A percentile compares a stretch with the other conserved stretches of the same genome.
Conservation (phyloP, 2,113 vertebrate genomes). For the Hyperopisus bebe region DNA sequence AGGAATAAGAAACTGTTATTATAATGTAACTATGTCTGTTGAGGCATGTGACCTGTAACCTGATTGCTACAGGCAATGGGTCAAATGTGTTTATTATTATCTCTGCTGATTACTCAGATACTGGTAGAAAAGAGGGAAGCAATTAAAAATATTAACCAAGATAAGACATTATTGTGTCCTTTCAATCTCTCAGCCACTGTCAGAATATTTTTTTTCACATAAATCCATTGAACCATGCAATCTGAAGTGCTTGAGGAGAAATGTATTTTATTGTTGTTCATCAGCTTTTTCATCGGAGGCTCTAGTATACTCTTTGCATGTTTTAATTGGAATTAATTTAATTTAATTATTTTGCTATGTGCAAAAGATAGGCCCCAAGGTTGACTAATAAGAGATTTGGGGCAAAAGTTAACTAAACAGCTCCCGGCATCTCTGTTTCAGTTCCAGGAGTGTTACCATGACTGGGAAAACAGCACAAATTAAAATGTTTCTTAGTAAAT, state of each 20-base stretch:
- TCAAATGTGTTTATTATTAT: slow-evolving; percentile 1
- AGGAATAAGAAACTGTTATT: neutral
- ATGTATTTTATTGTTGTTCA: neutral
- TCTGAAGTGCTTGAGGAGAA: neutral
- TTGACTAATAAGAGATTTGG: slow-evolving; percentile 14
- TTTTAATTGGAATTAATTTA: neutral
- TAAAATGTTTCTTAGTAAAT: neutral
- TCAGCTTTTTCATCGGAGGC: neutral
- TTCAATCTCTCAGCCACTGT: neutral
- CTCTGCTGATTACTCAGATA: neutral
- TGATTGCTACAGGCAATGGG: neutral
- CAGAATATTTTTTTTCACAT: neutral
- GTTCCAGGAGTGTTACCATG: slow-evolving; percentile 22
- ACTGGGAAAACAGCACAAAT: slow-evolving; percentile 39
- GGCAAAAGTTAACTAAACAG: slow-evolving; percentile 14
- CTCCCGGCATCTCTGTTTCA: slow-evolving; percentile 18
- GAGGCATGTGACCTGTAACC: neutral
- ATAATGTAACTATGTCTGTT: neutral
- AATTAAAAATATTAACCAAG: neutral
- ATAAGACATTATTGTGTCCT: neutral
- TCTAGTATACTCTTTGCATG: neutral
- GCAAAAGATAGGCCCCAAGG: neutral
- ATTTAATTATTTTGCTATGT: neutral
- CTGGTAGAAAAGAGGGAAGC: neutral
- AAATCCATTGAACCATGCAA: neutral